Evolutionary conservation across 2,113 vertebrate species (phyloP).

Genomic region (Poicephalus gulielmi): DNA sequence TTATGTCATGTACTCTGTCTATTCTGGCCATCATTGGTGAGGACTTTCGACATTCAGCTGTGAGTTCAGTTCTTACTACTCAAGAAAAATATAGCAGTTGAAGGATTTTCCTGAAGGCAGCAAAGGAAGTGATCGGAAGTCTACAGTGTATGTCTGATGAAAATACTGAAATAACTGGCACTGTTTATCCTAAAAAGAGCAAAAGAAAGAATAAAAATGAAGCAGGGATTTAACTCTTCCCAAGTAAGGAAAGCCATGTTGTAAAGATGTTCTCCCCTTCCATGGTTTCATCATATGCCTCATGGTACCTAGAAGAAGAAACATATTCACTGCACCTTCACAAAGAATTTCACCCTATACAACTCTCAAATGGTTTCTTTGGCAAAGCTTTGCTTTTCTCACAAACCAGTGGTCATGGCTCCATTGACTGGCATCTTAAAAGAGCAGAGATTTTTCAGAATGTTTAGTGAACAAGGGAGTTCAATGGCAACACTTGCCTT

Average conservation of each 20-base stretch:
- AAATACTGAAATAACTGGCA: not conserved
- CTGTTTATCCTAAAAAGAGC: not conserved
- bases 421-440: not conserved
- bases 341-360: not conserved
- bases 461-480: not conserved
- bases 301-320: not conserved
- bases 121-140: not conserved
- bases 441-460: not conserved
- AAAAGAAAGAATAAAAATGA: not conserved
- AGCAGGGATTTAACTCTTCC: not conserved
- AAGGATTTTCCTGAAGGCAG: not conserved
- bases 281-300: not conserved
- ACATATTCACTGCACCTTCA: not conserved
- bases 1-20: not conserved
- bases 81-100: not conserved
- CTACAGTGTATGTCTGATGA: not conserved
- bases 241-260: not conserved
- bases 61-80: not conserved
- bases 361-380: not conserved
- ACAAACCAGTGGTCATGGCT: not conserved
- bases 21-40: not conserved
- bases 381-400: not conserved
- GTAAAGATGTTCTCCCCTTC: not conserved
- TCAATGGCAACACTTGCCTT: not conserved
- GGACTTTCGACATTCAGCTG: not conserved